Percentiles rank a stretch among this genome's conserved stretches.
phyloP scores from a whole-genome alignment of 1,140 invertebrate genomes.

The Heliconius himera region DNA sequence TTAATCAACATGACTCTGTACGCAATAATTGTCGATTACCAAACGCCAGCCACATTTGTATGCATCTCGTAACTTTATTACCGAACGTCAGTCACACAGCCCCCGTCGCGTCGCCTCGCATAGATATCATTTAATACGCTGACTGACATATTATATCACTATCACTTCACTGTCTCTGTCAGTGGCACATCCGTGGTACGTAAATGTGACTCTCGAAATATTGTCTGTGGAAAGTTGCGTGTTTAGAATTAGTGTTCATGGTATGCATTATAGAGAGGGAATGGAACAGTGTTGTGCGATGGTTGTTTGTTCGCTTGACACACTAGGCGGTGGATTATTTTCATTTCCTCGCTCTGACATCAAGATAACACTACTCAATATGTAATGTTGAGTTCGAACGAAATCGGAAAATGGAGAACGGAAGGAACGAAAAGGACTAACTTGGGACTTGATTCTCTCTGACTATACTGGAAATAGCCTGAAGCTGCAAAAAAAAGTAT shows the following conservation, averaged over 20 bases:
- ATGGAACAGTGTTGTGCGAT: no score
- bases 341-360: no score
- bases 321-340: no score
- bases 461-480: no score
- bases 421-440: no score
- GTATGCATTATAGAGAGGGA: no score
- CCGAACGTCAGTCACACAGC: constrained; percentile 19
- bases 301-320: no score
- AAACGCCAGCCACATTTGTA: constrained; percentile 23
- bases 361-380: no score
- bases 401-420: no score
- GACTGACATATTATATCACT: constrained; percentile 14
- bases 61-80: constrained; percentile 26
- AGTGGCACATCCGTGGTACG: not conserved
- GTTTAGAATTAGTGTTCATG: not conserved
- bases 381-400: no score
- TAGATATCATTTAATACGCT: constrained; percentile 19
- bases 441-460: no score
- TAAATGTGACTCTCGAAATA: not conserved
- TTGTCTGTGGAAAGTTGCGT: not conserved
- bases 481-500: no score
- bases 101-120: not conserved
- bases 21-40: constrained; percentile 26
- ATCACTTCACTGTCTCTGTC: not conserved
- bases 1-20: not conserved